Evolutionary conservation across 2,797 vertebrate species (phyloP), one percentile per base, ranked within the genome.

Genomic region (Neosilurus hyrtlii): DNA sequence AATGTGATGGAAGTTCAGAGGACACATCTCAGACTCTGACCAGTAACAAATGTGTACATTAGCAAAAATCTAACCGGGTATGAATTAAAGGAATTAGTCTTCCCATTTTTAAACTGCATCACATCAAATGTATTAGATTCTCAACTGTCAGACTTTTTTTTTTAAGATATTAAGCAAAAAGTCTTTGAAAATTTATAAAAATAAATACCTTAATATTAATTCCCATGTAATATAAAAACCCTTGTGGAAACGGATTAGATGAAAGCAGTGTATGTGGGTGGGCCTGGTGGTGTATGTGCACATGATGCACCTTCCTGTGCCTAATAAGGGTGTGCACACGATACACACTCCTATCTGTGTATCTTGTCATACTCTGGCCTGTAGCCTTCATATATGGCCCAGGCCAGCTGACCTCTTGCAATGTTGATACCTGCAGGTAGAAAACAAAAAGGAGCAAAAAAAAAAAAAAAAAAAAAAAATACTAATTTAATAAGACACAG

Each of bases 401-500:
- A 98, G 95, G 96, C 96, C 96, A 95, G 96, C 92, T 96, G 95
- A 96, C 94, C 94, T 96, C 96, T 96, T 95, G 96, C 93, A 97
- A 93, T 95, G 94, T 94, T 96, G 96, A 94, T 94, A 90, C 96
- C 96, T 99, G 96, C 90, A 96, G 96, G 93, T 93, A 94, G 89
- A 94, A 93, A 88, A 92, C 90, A 96, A 96, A 97, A 43, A 43
- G 43, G 43, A 43, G 43, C 43, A 43, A 43, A 43, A 95, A 95
- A 94, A 94, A 94, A 97, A 95, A 96, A 96, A 96, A 95, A 95
- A 92, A 98, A 95, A 71, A 91, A 97, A 88, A 94, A 94, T 89
- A 92, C 93, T 95, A 92, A 88, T 98, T 98, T 98, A 97, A 96
- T 96, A 86, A 78, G 92, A 86, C 73, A 82, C 78, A 84, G 79